phyloP scores from a whole-genome alignment of 2,113 vertebrate genomes.

The Thermophis baileyi region DNA sequence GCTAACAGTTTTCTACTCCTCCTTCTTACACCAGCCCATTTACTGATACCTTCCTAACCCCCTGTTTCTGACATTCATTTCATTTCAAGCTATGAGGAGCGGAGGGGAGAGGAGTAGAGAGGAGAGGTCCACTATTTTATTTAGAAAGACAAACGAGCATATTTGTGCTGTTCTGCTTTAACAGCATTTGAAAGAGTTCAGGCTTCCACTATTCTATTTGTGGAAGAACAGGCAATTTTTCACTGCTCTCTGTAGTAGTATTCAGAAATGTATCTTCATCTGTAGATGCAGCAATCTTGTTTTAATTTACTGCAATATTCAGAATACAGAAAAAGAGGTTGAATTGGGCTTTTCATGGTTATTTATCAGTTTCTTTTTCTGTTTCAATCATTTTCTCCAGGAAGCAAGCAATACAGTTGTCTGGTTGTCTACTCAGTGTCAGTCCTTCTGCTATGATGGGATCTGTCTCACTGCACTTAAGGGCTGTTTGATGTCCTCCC shows the following conservation, averaged over 20 bases:
- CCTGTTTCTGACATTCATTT: background rate
- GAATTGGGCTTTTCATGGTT: background rate
- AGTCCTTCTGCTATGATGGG: background rate
- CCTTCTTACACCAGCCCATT: background rate
- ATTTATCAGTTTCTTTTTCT: background rate
- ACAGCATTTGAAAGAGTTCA: background rate
- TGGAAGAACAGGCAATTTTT: background rate
- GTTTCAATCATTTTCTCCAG: background rate
- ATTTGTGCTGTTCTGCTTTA: background rate
- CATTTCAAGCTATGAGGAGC: background rate
- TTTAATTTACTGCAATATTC: background rate
- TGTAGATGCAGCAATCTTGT: background rate
- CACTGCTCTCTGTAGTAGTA: background rate
- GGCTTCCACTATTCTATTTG: background rate
- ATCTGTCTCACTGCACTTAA: background rate
- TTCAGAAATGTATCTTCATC: background rate
- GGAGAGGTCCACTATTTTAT: background rate
- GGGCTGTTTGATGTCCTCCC: background rate
- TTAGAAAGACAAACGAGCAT: background rate
- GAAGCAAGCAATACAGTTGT: background rate
- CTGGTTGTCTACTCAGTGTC: background rate
- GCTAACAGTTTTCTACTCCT: background rate
- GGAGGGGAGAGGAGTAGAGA: background rate
- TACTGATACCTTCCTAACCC: background rate
- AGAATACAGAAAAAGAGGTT: background rate